phyloP scores from a whole-genome alignment of 2,888 invertebrate species.

The Listrodromus nycthemerus region DNA sequence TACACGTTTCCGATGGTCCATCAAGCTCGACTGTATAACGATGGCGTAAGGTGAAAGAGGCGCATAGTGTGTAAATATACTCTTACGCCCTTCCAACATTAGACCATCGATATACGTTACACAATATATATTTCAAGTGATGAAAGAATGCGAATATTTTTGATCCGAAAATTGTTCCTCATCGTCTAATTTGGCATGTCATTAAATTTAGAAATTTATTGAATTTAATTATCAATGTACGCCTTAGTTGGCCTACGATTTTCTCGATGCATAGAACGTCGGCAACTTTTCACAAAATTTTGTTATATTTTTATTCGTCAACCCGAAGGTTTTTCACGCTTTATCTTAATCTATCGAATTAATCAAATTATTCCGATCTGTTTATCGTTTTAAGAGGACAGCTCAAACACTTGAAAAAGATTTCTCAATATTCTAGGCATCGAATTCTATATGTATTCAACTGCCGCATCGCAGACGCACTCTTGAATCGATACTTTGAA shows the following conservation, averaged over 20 bases:
- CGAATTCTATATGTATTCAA: constrained; percentile 66
- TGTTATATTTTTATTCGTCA: background rate
- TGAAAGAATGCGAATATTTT: constrained; percentile 54
- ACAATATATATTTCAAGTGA: constrained; percentile 45
- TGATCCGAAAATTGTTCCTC: constrained; percentile 64
- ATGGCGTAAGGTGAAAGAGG: no score
- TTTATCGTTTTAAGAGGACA: background rate
- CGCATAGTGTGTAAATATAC: no score
- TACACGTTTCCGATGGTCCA: constrained; percentile 19
- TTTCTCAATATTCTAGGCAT: constrained; percentile 70
- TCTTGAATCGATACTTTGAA: constrained; percentile 64
- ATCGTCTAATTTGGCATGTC: constrained; percentile 43
- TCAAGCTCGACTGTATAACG: constrained; percentile 16
- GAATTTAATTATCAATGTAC: constrained; percentile 56
- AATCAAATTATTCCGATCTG: background rate
- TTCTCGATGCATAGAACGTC: constrained; percentile 72
- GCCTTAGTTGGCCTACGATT: constrained; percentile 58
- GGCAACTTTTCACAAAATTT: constrained; percentile 50
- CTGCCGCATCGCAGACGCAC: constrained; percentile 78
- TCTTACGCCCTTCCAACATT: no score
- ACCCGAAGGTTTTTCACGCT: constrained; percentile 29
- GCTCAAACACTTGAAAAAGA: background rate
- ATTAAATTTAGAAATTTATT: constrained; percentile 53
- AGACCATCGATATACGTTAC: no score
- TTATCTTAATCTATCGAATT: constrained; percentile 3